Base-by-base conservation (phyloP, 2,888 invertebrate genomes). In the Lasioglossum oenotherae region DNA sequence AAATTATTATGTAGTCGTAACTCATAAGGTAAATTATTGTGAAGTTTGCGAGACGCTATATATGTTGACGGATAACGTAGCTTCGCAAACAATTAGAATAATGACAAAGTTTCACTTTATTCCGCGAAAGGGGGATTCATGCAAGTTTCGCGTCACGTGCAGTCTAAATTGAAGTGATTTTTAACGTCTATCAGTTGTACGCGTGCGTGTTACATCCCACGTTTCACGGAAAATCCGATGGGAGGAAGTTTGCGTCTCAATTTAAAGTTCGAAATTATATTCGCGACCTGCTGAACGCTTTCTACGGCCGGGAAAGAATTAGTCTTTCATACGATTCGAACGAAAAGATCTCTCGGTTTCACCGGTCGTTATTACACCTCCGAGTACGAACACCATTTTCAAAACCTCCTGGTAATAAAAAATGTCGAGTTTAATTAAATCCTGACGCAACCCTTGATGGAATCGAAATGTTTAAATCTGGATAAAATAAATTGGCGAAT, bases 81-180 rank as follows among this genome's bases (percentile, higher is more conserved):
- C 82, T 80, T 78, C 83, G 81, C 84, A 84, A 85, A 90, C 91
- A 93, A 93, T 93, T 92, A 93, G 91, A 92, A 91, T 91, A 92
- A 93, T 91, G 91, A 89, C 91, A 86, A 93, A 93, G 92, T 93
- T 93, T 75, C 72, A 79, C 84, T 80, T 90, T 92, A 89, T 92
- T 92, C 89, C 86, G 87, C 89, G 86, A 86, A 67, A 81, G 88
- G 87, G 87, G 82, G 76, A 71, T 88, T 81, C 73, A 46, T 38
- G 74, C 69, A 75, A 90, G 86, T 90, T 80, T 80, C 82, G 80
- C 72, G 77, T 75, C 81, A 72, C 75, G 76, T 38, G 81, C 71
- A 84, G 74, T 80, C 84, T 83, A 85, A 81, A 89, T 89, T 86
- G 76, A 83, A 82, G 82, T 80, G 80, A 89, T 89, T 89, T 89